phyloP scores from a whole-genome alignment of 2,888 invertebrate species.

The Ormyrus labotus region DNA sequence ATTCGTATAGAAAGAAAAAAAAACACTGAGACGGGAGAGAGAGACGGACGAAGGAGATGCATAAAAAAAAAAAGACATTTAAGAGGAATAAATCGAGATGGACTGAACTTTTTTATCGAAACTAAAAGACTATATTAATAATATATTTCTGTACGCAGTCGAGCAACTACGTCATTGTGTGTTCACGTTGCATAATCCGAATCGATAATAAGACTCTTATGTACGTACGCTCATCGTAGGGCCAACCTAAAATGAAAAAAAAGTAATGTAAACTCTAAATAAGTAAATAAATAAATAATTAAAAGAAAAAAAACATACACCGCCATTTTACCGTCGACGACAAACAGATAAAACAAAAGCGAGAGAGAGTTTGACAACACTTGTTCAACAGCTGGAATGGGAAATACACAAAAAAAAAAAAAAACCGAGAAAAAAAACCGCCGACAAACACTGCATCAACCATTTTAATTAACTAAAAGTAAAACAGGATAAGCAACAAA shows the following conservation, averaged over 20 bases:
- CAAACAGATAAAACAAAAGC: constrained; percentile 13
- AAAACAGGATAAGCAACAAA: constrained; percentile 11
- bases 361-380: not conserved
- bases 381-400: too few species aligned
- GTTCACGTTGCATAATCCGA: constrained; percentile 75
- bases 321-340: constrained; percentile 53
- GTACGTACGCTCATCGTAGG: constrained; percentile 72
- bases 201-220: constrained; percentile 74
- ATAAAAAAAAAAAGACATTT: constrained; percentile 15
- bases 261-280: not conserved
- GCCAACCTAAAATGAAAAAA: constrained; percentile 59
- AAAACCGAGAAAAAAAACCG: constrained; percentile 33
- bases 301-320: constrained; percentile 37
- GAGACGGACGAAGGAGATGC: constrained; percentile 43
- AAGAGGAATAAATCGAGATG: constrained; percentile 72
- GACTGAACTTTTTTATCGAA: constrained; percentile 76
- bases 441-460: constrained; percentile 38
- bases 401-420: constrained; percentile 25
- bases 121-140: constrained; percentile 75
- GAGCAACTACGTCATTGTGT: constrained; percentile 75
- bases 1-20: constrained; percentile 39
- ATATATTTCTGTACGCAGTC: constrained; percentile 75
- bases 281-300: not conserved
- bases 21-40: constrained; percentile 16
- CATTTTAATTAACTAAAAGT: constrained; percentile 39